A percentile compares a stretch with the other conserved stretches of the same genome.
phyloP scores from a whole-genome alignment of 92 coral and sea anemone species.

The Muricea muricata region DNA sequence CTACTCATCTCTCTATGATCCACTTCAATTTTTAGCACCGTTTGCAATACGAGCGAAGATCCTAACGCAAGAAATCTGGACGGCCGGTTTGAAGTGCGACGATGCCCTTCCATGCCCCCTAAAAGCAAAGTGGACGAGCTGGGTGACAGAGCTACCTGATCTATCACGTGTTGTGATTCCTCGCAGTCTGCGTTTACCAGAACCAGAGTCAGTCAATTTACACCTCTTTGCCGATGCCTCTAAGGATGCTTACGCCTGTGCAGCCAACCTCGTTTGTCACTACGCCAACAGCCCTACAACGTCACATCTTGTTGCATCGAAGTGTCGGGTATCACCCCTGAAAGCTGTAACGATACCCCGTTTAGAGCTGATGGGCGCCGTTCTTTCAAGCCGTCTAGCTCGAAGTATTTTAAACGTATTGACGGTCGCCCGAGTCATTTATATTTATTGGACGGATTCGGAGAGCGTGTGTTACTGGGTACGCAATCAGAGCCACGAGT shows the following conservation, averaged over 20 bases:
- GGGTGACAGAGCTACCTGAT: background rate
- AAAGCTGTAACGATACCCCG: slow-evolving; percentile 25
- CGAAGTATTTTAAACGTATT: slow-evolving; percentile 15
- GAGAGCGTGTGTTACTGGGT: background rate
- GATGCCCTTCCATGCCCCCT: background rate
- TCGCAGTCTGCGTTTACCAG: background rate
- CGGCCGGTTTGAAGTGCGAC: slow-evolving; percentile 4
- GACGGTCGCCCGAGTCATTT: background rate
- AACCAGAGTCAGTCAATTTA: background rate
- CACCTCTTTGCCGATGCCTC: slow-evolving; percentile 28
- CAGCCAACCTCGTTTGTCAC: slow-evolving; percentile 1
- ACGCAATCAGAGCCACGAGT: background rate
- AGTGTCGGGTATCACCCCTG: slow-evolving; percentile 9
- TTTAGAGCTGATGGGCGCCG: slow-evolving; percentile 55
- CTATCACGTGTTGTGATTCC: background rate
- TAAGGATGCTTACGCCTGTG: slow-evolving; percentile 24
- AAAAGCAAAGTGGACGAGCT: slow-evolving; percentile 2
- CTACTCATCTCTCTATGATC: slow-evolving; percentile 41
- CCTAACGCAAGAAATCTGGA: slow-evolving; percentile 39
- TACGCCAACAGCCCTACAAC: background rate
- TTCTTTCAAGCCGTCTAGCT: slow-evolving; percentile 29
- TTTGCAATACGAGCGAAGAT: slow-evolving; percentile 18
- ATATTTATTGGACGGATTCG: slow-evolving; percentile 42
- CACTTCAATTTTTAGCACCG: slow-evolving; percentile 25
- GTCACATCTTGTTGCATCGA: background rate